A percentile compares a stretch with the other conserved stretches of the same genome.
Evolutionary conservation across 2,797 vertebrate genomes (phyloP).

Genomic region (Phoxinus dragarum): DNA sequence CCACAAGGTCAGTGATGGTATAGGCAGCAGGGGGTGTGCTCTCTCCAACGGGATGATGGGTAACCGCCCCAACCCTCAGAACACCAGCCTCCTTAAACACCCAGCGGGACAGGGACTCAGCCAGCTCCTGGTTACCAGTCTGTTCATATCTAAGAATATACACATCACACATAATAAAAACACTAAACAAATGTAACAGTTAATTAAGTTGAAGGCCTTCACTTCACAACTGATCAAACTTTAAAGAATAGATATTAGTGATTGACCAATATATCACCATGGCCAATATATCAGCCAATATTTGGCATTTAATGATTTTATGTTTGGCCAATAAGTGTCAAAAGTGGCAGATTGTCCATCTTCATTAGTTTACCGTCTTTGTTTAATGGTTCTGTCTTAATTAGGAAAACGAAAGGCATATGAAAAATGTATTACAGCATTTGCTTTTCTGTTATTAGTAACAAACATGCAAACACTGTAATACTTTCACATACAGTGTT

Average conservation of each 20-base stretch:
- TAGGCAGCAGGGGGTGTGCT: conserved; percentile 88
- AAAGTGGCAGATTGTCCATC: not conserved
- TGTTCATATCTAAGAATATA: conserved; percentile 79
- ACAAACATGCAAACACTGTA: not conserved
- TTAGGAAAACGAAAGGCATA: not conserved
- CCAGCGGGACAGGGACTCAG: conserved; percentile 91
- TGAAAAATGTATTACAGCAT: not conserved
- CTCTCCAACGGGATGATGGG: conserved; percentile 94
- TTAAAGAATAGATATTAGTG: not conserved
- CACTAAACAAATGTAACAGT: not conserved
- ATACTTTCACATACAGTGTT: not conserved
- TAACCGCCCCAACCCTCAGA: conserved; percentile 91
- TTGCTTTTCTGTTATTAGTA: not conserved
- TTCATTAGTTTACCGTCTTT: not conserved
- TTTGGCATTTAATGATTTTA: not conserved
- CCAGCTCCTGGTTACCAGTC: conserved; percentile 93
- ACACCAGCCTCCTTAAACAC: conserved; percentile 99
- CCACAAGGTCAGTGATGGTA: conserved; percentile 96
- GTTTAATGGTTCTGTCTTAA: not conserved
- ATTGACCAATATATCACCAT: not conserved
- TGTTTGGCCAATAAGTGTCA: not conserved
- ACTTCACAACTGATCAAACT: not conserved
- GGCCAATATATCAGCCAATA: not conserved
- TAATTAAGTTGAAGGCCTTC: not conserved
- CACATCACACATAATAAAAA: not conserved